Evolutionary conservation across 2,113 vertebrate genomes (phyloP).

Genomic region (Pithys albifrons): DNA sequence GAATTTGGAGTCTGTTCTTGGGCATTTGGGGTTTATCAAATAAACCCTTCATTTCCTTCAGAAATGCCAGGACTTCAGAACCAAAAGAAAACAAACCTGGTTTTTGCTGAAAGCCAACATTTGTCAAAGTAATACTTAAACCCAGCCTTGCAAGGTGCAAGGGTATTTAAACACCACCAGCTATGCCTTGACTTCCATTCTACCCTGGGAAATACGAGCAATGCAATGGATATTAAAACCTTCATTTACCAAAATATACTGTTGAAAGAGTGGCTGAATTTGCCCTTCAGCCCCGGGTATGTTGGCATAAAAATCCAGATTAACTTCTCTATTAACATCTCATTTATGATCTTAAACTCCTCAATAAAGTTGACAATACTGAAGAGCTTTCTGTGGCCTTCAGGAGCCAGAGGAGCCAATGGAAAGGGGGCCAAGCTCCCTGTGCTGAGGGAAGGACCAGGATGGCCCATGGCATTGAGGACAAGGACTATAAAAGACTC

Average conservation of each 20-base stretch:
- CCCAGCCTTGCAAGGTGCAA: background rate
- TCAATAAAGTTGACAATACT: background rate
- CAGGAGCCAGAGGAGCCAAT: accelerated
- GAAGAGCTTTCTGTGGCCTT: background rate
- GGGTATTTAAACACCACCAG: background rate
- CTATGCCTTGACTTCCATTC: background rate
- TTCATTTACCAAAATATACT: background rate
- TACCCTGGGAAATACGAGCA: background rate
- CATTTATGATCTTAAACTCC: background rate
- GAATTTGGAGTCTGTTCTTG: background rate
- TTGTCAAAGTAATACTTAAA: background rate
- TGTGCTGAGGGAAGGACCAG: background rate
- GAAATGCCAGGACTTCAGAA: background rate
- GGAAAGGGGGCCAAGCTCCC: accelerated
- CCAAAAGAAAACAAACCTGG: background rate
- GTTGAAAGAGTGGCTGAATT: background rate
- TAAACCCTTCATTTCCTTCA: slow-evolving; percentile 22
- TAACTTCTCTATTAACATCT: background rate
- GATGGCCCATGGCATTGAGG: background rate
- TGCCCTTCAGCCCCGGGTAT: background rate
- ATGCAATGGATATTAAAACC: background rate
- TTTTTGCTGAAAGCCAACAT: background rate
- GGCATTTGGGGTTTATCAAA: background rate
- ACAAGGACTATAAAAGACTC: background rate
- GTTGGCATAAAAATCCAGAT: background rate